Percentiles rank a stretch among this genome's conserved stretches.
Evolutionary conservation across 1,140 invertebrate genomes (phyloP).

Genomic region (Battus philenor): DNA sequence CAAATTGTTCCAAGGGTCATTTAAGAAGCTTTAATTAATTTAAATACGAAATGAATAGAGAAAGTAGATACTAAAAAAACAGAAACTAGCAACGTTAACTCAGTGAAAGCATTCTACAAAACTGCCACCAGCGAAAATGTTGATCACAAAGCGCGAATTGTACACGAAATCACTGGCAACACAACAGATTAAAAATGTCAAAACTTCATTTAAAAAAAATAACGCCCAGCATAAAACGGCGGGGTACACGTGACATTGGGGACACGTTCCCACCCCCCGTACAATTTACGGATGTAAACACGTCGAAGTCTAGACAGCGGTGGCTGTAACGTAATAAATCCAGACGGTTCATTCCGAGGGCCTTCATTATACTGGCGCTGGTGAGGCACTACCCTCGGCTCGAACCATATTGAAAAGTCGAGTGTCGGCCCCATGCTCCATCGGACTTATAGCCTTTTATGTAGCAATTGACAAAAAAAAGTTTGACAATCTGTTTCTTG

Average conservation of each 20-base stretch:
- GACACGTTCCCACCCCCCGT: slow-evolving; percentile 23
- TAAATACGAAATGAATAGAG: no score
- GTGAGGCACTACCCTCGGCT: slow-evolving; percentile 21
- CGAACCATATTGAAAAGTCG: slow-evolving; percentile 33
- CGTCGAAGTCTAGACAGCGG: slow-evolving; percentile 32
- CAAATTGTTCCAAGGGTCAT: no score
- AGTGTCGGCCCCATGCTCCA: not conserved
- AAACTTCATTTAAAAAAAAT: no score
- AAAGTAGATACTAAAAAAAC: no score
- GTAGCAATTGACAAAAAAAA: not conserved
- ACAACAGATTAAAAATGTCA: no score
- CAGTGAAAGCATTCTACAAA: no score
- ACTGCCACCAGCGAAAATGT: no score
- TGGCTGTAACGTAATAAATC: slow-evolving; percentile 36
- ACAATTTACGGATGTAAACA: slow-evolving; percentile 51
- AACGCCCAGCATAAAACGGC: not conserved
- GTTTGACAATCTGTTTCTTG: no score
- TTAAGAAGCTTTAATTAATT: no score
- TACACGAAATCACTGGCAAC: no score
- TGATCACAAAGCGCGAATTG: no score
- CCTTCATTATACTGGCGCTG: slow-evolving; percentile 24
- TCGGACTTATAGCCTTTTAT: not conserved
- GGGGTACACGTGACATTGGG: slow-evolving; percentile 11
- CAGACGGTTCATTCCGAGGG: slow-evolving; percentile 20
- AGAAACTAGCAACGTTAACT: no score